phyloP scores from a whole-genome alignment of 2,888 invertebrate species.

The Crocallis elinguaria region DNA sequence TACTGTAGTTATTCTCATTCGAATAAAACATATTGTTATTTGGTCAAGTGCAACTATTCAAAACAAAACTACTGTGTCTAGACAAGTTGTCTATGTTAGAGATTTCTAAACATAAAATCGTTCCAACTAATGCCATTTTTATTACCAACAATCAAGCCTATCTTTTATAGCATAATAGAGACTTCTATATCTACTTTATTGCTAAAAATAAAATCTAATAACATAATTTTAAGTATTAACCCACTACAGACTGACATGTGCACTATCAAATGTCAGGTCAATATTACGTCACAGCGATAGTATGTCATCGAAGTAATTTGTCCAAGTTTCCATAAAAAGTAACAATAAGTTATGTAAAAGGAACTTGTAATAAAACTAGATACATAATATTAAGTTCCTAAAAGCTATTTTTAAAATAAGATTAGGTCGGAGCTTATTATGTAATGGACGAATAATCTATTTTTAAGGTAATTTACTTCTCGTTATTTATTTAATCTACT shows the following conservation, averaged over 20 bases:
- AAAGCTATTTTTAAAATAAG: no score
- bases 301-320: slow-evolving; percentile 14
- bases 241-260: neutral
- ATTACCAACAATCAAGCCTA: neutral
- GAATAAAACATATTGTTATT: no score
- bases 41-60: no score
- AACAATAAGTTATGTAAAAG: neutral
- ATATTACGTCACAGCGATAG: slow-evolving; percentile 1
- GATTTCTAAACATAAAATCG: neutral
- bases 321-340: neutral
- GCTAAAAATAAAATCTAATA: neutral
- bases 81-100: neutral
- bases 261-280: slow-evolving; percentile 5
- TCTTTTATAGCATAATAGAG: neutral
- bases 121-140: neutral
- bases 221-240: neutral
- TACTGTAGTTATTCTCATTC: no score
- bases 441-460: no score
- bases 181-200: slow-evolving; percentile 6
- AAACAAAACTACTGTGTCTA: neutral
- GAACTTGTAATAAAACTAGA: no score
- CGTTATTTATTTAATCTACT: no score
- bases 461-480: no score
- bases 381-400: no score
- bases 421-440: no score